phyloP scores from a whole-genome alignment of 1,140 invertebrate species.

The Tetraneura akinire region DNA sequence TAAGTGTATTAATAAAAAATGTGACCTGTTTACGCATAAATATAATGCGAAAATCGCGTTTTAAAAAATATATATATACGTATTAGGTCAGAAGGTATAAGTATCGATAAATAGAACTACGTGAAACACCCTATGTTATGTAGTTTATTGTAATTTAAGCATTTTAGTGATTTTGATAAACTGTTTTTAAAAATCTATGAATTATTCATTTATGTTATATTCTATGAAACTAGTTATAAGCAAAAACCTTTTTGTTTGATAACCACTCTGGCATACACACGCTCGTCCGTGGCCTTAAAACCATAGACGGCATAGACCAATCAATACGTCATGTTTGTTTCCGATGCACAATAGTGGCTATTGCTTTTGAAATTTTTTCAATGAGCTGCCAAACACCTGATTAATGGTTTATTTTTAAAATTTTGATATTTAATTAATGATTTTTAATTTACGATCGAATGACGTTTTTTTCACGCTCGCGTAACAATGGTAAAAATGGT shows the following conservation, averaged over 20 bases:
- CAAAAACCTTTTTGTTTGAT: conserved; percentile 28
- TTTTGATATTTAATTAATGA: not conserved
- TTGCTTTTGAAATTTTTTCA: not conserved
- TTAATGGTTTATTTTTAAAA: not conserved
- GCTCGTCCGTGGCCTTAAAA: not conserved
- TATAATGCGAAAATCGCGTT: too few relatives aligned
- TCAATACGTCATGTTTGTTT: not conserved
- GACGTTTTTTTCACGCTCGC: too few relatives aligned
- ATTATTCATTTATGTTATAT: conserved; percentile 15
- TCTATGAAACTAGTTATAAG: not conserved
- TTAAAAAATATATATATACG: too few relatives aligned
- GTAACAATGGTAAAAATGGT: not conserved
- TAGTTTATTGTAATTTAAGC: not conserved
- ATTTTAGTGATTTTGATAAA: not conserved
- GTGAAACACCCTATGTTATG: too few relatives aligned
- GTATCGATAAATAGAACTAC: too few relatives aligned
- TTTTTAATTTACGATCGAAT: not conserved
- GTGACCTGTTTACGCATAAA: too few relatives aligned
- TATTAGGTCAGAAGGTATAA: too few relatives aligned
- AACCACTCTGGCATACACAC: conserved; percentile 16
- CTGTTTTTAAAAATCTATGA: not conserved
- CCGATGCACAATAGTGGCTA: not conserved
- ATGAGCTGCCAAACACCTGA: not conserved
- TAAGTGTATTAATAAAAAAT: too few relatives aligned
- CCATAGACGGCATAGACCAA: too few relatives aligned